These are phyloP conservation scores for Adelosebastes latens DNA, from an alignment of 2,797 vertebrate species.

Conservation along the genomic window DNA sequence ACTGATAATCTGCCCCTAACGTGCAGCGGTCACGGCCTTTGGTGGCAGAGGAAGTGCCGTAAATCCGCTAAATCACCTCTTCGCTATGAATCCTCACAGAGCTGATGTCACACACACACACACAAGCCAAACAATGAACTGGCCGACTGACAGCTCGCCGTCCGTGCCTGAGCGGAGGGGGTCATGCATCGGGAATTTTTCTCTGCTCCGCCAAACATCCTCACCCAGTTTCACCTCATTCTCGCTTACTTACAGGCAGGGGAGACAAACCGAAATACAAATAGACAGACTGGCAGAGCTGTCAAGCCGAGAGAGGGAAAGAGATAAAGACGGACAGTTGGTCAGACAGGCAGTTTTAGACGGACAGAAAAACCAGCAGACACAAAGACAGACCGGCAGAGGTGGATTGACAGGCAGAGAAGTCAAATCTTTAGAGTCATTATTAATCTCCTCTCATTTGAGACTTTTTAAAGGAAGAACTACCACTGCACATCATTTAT, in stretches of 20 bases:
- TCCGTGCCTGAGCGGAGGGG: constrained; percentile 24
- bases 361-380: constrained; percentile 9
- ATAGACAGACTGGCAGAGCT: constrained; percentile 56
- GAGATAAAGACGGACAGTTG: constrained; percentile 44
- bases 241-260: constrained; percentile 48
- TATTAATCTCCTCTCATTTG: constrained; percentile 8
- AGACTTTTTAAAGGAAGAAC: background rate
- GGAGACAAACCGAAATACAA: constrained; percentile 62
- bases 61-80: constrained; percentile 61
- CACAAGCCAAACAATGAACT: constrained; percentile 64
- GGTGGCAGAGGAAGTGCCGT: constrained; percentile 37
- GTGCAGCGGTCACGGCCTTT: constrained; percentile 20
- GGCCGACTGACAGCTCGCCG: constrained; percentile 60
- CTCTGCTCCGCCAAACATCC: constrained; percentile 61
- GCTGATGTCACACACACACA: constrained; percentile 45
- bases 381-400: background rate
- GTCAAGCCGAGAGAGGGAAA: constrained; percentile 32
- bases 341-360: constrained; percentile 40
- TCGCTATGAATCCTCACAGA: constrained; percentile 28
- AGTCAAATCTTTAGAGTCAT: background rate
- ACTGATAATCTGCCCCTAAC: constrained; percentile 29
- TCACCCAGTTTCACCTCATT: constrained; percentile 58
- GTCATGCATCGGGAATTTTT: constrained; percentile 66
- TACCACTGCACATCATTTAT: constrained; percentile 2
- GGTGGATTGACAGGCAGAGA: constrained; percentile 18